Percentiles rank a stretch among this genome's conserved stretches.
Conservation (phyloP, 64 coral and sea anemone genomes). For the Porites australiensis region DNA sequence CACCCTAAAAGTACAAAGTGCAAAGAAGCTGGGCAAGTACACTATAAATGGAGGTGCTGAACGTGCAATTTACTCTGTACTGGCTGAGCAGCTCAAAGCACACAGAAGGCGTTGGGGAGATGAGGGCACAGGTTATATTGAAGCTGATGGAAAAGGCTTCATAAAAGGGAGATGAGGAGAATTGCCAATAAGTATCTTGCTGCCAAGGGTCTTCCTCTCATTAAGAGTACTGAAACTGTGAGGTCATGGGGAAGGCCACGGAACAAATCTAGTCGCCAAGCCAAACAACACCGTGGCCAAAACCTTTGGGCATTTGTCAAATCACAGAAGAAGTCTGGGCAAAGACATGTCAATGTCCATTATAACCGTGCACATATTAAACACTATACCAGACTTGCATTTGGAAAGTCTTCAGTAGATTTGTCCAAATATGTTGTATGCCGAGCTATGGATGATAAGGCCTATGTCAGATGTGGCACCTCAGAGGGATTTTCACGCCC, state of each 20-base stretch:
- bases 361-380: constrained; percentile 64
- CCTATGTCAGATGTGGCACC: constrained; percentile 60
- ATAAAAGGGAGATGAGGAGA: constrained; percentile 32
- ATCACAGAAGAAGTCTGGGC: constrained; percentile 30
- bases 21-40: constrained; percentile 14
- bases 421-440: constrained; percentile 31
- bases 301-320: constrained; percentile 25
- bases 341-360: constrained; percentile 26
- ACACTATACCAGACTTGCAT: constrained; percentile 57
- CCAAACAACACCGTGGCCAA: constrained; percentile 46
- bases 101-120: no score
- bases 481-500: constrained; percentile 58
- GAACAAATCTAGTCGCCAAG: constrained; percentile 30
- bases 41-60: constrained; percentile 22
- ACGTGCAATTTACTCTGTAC: no score
- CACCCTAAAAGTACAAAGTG: constrained; percentile 38
- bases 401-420: constrained; percentile 21
- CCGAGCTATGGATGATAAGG: constrained; percentile 64
- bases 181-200: constrained; percentile 47
- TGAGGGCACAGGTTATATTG: constrained; percentile 37
- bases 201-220: constrained; percentile 1
- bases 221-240: constrained; percentile 47
- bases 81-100: no score
- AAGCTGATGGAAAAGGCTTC: neutral
- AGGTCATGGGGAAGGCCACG: constrained; percentile 35